Evolutionary conservation across 2,888 invertebrate genomes (phyloP).

Genomic region (Melangyna quadrimaculata): DNA sequence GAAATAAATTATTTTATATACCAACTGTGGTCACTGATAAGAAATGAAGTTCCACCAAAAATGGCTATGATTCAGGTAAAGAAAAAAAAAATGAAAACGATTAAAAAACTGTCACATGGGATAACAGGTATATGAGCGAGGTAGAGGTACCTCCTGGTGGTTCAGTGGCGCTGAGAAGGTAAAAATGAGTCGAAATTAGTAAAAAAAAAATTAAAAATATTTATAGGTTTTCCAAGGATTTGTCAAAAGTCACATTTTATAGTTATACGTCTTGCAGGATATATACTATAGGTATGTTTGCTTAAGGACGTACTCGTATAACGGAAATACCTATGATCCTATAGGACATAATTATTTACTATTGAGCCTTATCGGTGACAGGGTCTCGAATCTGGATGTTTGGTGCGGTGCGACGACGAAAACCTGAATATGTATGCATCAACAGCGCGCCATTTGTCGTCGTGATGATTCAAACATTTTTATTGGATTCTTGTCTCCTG

Average conservation of each 20-base stretch:
- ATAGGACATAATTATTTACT: slow-evolving; percentile 62
- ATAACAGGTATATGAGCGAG: not conserved
- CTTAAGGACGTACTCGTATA: slow-evolving; percentile 55
- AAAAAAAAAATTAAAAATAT: slow-evolving; percentile 11
- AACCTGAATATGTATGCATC: not conserved
- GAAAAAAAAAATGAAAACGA: not conserved
- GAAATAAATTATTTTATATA: slow-evolving; percentile 63
- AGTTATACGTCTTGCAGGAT: slow-evolving; percentile 46
- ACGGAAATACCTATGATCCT: slow-evolving; percentile 45
- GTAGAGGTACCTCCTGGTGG: not conserved
- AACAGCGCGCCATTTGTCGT: slow-evolving; percentile 52
- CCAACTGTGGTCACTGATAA: slow-evolving; percentile 63
- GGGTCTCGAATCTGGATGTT: slow-evolving; percentile 34
- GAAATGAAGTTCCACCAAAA: slow-evolving; percentile 32
- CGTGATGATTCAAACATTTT: slow-evolving; percentile 23
- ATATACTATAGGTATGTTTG: not conserved
- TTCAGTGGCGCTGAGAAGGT: slow-evolving; percentile 20
- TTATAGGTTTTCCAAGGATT: slow-evolving; percentile 68
- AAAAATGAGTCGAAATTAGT: not conserved
- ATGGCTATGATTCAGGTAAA: slow-evolving; percentile 61
- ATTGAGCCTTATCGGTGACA: slow-evolving; percentile 64
- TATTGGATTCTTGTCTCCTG: slow-evolving; percentile 63
- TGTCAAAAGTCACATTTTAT: slow-evolving; percentile 31
- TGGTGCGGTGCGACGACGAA: not conserved
- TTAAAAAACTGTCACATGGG: slow-evolving; percentile 21